These are phyloP conservation scores for Callopanchax toddi DNA, from an alignment of 2,113 vertebrate species.

Conservation along the genomic window DNA sequence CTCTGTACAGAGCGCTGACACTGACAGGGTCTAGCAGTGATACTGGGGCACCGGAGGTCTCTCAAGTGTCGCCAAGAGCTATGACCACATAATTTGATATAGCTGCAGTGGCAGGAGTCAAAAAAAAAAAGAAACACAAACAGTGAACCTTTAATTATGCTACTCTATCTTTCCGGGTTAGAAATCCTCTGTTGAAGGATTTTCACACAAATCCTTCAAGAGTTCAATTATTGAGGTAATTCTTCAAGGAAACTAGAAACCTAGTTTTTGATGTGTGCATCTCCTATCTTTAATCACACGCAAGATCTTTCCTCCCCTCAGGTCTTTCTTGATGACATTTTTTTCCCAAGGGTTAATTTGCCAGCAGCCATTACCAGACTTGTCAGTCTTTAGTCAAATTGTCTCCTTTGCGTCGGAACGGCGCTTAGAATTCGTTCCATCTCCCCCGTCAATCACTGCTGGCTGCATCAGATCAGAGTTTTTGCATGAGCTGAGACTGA, in stretches of 20 bases:
- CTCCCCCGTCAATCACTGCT: constrained; percentile 64
- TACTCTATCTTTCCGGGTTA: constrained; percentile 28
- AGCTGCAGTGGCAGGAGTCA: constrained; percentile 66
- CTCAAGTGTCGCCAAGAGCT: constrained; percentile 67
- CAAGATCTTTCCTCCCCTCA: constrained; percentile 50
- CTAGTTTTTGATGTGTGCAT: constrained; percentile 33
- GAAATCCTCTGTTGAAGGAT: constrained; percentile 21
- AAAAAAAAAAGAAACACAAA: constrained; percentile 25
- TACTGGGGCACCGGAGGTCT: constrained; percentile 59
- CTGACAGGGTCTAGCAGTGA: constrained; percentile 53
- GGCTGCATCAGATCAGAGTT: constrained; percentile 71
- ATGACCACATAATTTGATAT: constrained; percentile 74
- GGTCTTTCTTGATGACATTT: constrained; percentile 41
- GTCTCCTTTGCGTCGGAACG: constrained; percentile 28
- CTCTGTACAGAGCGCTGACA: constrained; percentile 67
- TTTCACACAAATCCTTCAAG: constrained; percentile 29
- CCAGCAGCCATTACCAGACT: constrained; percentile 46
- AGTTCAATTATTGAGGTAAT: constrained; percentile 41
- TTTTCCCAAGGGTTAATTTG: constrained; percentile 61
- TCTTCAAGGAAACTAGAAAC: constrained; percentile 7
- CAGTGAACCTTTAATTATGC: constrained; percentile 63
- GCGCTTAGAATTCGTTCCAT: constrained; percentile 63
- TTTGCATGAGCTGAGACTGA: constrained; percentile 60
- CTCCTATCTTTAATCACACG: constrained; percentile 44
- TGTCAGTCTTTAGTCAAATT: constrained; percentile 63